Evolutionary conservation across 2,113 vertebrate species (phyloP).

Genomic region (Actenoides lindsayi): DNA sequence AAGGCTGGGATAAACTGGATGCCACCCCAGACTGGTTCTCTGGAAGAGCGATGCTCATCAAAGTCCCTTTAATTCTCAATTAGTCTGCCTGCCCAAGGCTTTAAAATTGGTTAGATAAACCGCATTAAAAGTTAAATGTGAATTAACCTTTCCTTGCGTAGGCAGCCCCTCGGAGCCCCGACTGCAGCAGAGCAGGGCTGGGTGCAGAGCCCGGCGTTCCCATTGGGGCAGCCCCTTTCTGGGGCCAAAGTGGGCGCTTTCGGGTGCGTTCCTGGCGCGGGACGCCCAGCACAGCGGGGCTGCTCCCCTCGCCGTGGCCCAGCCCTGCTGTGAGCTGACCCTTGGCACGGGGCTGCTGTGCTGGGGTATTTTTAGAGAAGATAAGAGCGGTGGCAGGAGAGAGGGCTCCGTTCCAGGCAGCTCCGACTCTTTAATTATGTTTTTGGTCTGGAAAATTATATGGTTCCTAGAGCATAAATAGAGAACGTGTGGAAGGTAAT

Average conservation of each 20-base stretch:
- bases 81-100: not conserved
- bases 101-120: constrained; percentile 35
- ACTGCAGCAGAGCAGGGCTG: not conserved
- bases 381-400: not conserved
- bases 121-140: not conserved
- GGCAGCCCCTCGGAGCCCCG: not conserved
- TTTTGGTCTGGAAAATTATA: constrained; percentile 23
- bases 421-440: constrained; percentile 7
- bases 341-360: not conserved
- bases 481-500: constrained; percentile 15
- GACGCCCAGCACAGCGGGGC: not conserved
- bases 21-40: not conserved
- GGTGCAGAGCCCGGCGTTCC: not conserved
- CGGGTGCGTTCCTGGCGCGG: fast-evolving
- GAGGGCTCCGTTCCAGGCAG: not conserved
- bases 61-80: constrained; percentile 37
- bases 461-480: not conserved
- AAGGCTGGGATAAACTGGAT: not conserved
- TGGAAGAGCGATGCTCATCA: not conserved
- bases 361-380: constrained; percentile 8
- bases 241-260: not conserved
- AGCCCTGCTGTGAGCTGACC: not conserved
- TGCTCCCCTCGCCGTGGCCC: not conserved
- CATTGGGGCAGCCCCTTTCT: not conserved
- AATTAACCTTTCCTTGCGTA: not conserved